Evolutionary conservation across 2,888 invertebrate genomes (phyloP).

Genomic region (Polyommatus iphigenia): DNA sequence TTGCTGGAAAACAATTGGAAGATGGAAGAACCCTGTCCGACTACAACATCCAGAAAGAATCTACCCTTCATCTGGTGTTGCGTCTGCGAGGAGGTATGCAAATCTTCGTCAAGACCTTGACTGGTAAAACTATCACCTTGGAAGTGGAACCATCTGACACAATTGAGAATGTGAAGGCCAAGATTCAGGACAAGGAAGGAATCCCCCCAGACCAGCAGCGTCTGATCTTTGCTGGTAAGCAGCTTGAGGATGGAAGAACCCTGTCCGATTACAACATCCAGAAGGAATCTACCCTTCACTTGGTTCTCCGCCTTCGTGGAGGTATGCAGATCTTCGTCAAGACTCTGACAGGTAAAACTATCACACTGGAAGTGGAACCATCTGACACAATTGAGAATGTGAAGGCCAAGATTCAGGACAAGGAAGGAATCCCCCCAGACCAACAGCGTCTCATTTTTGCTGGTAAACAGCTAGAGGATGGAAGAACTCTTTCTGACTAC

Average conservation of each 20-base stretch:
- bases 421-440: slow-evolving; percentile 50
- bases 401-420: slow-evolving; percentile 40
- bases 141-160: slow-evolving; percentile 55
- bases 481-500: slow-evolving; percentile 38
- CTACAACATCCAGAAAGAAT: slow-evolving; percentile 68
- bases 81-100: slow-evolving; percentile 56
- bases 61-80: slow-evolving; percentile 60
- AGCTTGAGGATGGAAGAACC: slow-evolving; percentile 55
- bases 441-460: slow-evolving; percentile 46
- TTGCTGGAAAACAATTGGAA: slow-evolving; percentile 66
- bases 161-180: slow-evolving; percentile 56
- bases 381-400: slow-evolving; percentile 43
- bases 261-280: slow-evolving; percentile 56
- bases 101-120: slow-evolving; percentile 55
- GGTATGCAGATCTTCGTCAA: slow-evolving; percentile 57
- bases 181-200: slow-evolving; percentile 57
- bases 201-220: slow-evolving; percentile 58
- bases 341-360: slow-evolving; percentile 51
- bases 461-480: slow-evolving; percentile 40
- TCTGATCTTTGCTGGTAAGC: slow-evolving; percentile 55
- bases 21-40: slow-evolving; percentile 66
- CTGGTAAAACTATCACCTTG: slow-evolving; percentile 54
- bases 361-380: slow-evolving; percentile 50
- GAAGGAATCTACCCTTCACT: slow-evolving; percentile 48
- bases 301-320: slow-evolving; percentile 51